A percentile compares a stretch with the other conserved stretches of the same genome.
Conservation (phyloP, 1,140 invertebrate genomes). For the Drosophila nebulosa region DNA sequence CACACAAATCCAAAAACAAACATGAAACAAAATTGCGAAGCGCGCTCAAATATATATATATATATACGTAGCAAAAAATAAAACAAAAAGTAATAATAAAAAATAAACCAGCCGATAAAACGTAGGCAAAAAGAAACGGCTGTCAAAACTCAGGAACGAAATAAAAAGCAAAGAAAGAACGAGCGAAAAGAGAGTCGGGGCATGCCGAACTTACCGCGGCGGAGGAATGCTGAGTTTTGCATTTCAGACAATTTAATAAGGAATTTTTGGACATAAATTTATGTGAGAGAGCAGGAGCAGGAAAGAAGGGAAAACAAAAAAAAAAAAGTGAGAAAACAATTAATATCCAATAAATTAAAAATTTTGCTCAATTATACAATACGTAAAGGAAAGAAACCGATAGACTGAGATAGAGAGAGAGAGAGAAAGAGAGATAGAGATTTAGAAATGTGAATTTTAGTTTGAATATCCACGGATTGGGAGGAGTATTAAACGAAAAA, state of each 20-base stretch:
- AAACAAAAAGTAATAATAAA: constrained; percentile 49
- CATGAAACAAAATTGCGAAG: constrained; percentile 8
- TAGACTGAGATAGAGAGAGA: constrained; percentile 30
- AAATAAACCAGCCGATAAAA: constrained; percentile 47
- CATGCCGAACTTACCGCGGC: constrained; percentile 86
- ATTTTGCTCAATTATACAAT: constrained; percentile 43
- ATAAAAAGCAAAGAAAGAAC: constrained; percentile 27
- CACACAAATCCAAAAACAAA: constrained; percentile 59
- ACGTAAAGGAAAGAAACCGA: constrained; percentile 12
- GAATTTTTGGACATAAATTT: constrained; percentile 25
- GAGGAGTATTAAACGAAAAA: constrained; percentile 21
- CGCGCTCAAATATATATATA: not conserved
- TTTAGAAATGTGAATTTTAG: constrained; percentile 29
- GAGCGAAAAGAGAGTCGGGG: not conserved
- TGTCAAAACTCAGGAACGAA: constrained; percentile 33
- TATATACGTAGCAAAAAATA: constrained; percentile 9
- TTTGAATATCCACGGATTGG: constrained; percentile 25
- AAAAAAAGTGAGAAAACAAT: constrained; percentile 58
- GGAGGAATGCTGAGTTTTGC: constrained; percentile 84
- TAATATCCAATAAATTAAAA: constrained; percentile 75
- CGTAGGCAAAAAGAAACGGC: constrained; percentile 44
- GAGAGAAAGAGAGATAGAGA: constrained; percentile 35
- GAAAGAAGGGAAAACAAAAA: constrained; percentile 60
- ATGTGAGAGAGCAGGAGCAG: constrained; percentile 35
- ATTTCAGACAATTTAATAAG: constrained; percentile 76